phyloP scores from a whole-genome alignment of 2,888 invertebrate species.

The Drosophila phalerata region DNA sequence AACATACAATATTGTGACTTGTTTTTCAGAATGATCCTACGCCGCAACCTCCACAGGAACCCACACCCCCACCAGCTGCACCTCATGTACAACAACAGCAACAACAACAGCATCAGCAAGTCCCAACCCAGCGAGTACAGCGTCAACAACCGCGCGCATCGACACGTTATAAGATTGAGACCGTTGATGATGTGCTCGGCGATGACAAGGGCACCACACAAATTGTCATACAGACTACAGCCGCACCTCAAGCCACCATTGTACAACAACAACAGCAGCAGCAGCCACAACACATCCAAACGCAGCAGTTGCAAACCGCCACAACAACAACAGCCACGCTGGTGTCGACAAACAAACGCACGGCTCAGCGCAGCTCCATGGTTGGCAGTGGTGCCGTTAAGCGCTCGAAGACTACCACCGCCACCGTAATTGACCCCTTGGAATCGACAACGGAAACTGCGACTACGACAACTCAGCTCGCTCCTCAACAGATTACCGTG shows the following conservation, averaged over 20 bases:
- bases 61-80: conserved; percentile 88
- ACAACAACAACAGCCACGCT: conserved; percentile 82
- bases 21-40: conserved; percentile 88
- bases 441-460: conserved; percentile 87
- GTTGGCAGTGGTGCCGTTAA: conserved; percentile 77
- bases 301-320: conserved; percentile 71
- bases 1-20: conserved; percentile 3
- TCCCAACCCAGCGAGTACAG: conserved; percentile 83
- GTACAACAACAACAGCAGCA: conserved; percentile 69
- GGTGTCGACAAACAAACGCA: conserved; percentile 83
- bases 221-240: conserved; percentile 86
- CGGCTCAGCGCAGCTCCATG: conserved; percentile 82
- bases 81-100: conserved; percentile 79
- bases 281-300: conserved; percentile 71
- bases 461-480: conserved; percentile 61
- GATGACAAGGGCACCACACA: conserved; percentile 86
- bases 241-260: conserved; percentile 81
- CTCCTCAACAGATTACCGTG: conserved; percentile 68
- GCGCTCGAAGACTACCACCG: conserved; percentile 72
- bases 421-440: conserved; percentile 86
- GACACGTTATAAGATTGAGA: conserved; percentile 88
- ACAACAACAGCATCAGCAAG: conserved; percentile 55
- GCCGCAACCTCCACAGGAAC: conserved; percentile 89
- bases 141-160: conserved; percentile 83
- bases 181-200: conserved; percentile 88